Evolutionary conservation across 2,113 vertebrate genomes (phyloP).

Genomic region (Australoheros scitulus): DNA sequence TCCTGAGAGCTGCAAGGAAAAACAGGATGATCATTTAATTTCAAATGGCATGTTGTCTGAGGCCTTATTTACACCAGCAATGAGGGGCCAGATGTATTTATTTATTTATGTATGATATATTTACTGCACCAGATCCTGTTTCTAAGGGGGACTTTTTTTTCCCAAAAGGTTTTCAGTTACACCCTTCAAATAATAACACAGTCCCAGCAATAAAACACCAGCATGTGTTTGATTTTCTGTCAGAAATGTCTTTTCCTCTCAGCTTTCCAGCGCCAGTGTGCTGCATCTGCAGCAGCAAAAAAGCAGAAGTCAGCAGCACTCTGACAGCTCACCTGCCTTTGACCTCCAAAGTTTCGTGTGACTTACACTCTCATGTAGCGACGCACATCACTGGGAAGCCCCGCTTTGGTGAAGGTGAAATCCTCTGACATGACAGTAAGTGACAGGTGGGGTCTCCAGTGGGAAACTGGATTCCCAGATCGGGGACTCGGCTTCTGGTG

Average conservation of each 20-base stretch:
- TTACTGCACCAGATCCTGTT: not conserved
- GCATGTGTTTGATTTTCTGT: not conserved
- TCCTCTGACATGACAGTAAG: constrained; percentile 94
- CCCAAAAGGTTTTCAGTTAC: not conserved
- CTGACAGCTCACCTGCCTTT: constrained; percentile 2
- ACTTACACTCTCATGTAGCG: constrained; percentile 94
- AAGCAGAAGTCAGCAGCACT: constrained; percentile 16
- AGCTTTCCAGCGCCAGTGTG: not conserved
- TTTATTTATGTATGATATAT: not conserved
- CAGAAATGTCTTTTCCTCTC: not conserved
- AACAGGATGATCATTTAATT: not conserved
- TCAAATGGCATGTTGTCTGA: not conserved
- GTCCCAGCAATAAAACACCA: not conserved
- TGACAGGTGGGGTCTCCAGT: constrained; percentile 91
- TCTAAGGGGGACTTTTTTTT: not conserved
- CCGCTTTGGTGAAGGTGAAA: constrained; percentile 90
- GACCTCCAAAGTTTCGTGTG: constrained; percentile 24
- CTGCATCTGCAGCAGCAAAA: not conserved
- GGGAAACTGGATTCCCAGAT: constrained; percentile 84
- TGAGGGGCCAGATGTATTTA: not conserved
- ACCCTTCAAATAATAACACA: not conserved
- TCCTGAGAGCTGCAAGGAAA: constrained; percentile 84
- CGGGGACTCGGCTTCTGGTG: constrained; percentile 73
- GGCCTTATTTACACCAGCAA: not conserved
- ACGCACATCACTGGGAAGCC: constrained; percentile 92